Percentiles rank a stretch among this genome's conserved stretches.
Evolutionary conservation across 30 jellyfish, hydroid and myxozoan genomes (phyloP).

Genomic region (Aurelia aurita complex sp. Pacific): DNA sequence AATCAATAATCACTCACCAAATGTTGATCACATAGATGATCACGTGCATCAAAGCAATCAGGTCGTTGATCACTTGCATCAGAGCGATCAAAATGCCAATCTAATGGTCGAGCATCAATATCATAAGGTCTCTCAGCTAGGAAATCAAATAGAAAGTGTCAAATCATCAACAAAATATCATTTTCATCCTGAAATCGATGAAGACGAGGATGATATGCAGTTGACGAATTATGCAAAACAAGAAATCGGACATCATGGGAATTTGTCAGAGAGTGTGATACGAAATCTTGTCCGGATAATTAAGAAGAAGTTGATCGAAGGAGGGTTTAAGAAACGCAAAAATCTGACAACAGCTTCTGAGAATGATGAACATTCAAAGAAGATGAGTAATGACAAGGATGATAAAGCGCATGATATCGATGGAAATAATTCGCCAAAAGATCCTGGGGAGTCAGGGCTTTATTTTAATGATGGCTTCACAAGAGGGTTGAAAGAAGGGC

Average conservation of each 20-base stretch:
- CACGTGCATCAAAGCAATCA: too few relatives aligned
- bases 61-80: too few relatives aligned
- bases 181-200: constrained; percentile 2
- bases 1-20: neutral
- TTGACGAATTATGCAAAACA: constrained; percentile 58
- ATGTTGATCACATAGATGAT: too few relatives aligned
- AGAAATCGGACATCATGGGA: constrained; percentile 52
- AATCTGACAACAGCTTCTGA: neutral
- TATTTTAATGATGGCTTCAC: neutral
- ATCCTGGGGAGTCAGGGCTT: neutral
- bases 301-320: constrained; percentile 22
- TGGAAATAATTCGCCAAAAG: neutral
- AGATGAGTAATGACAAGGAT: neutral
- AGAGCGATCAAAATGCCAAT: neutral
- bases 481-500: constrained; percentile 3
- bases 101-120: constrained; percentile 22
- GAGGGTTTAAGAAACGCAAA: constrained; percentile 15
- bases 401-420: neutral
- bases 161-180: neutral
- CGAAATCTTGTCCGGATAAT: constrained; percentile 35
- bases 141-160: constrained; percentile 13
- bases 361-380: neutral
- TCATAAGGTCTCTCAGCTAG: constrained; percentile 9
- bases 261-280: constrained; percentile 47
- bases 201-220: constrained; percentile 49